A percentile compares a stretch with the other conserved stretches of the same genome.
These are phyloP conservation scores for Thalassarche chlororhynchos DNA, from an alignment of 2,113 vertebrate genomes.

Conservation along the genomic window DNA sequence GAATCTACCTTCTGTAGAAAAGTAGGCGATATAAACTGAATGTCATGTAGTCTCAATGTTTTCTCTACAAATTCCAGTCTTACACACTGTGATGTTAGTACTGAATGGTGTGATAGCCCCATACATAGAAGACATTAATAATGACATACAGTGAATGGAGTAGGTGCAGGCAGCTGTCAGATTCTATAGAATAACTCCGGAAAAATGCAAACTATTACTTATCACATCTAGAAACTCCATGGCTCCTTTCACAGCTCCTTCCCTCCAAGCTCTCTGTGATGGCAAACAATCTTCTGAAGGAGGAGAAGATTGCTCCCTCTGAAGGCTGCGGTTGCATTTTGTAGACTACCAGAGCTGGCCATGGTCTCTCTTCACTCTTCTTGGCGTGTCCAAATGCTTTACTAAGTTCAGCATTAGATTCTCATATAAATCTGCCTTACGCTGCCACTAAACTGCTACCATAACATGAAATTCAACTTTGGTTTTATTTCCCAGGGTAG, in stretches of 20 bases:
- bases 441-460: neutral
- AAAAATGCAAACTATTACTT: neutral
- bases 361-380: neutral
- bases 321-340: neutral
- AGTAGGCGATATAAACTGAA: neutral
- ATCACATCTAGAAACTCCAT: neutral
- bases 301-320: neutral
- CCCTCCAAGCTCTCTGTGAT: neutral
- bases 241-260: neutral
- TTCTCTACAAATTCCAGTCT: neutral
- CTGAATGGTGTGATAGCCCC: neutral
- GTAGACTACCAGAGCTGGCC: neutral
- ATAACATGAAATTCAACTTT: neutral
- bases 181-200: neutral
- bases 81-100: neutral
- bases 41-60: neutral
- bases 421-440: neutral
- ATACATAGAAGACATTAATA: neutral
- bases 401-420: neutral
- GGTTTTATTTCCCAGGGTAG: conserved; percentile 43
- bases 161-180: neutral
- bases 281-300: neutral
- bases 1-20: neutral
- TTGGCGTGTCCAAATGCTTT: neutral
- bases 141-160: neutral